Percentiles rank a stretch among this genome's conserved stretches.
Conservation (phyloP, 2,113 vertebrate species). For the Crotalus horridus region DNA sequence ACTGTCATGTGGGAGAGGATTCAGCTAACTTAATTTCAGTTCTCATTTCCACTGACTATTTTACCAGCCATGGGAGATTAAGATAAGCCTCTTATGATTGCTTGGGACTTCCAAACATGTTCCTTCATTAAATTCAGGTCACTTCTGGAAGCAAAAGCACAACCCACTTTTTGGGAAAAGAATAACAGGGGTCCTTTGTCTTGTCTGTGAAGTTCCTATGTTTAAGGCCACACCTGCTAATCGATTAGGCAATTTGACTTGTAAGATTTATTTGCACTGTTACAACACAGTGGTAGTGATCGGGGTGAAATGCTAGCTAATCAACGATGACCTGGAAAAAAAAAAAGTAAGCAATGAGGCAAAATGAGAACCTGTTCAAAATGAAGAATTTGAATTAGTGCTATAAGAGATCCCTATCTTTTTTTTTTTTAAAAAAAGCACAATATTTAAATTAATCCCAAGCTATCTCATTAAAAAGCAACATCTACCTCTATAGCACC, state of each 20-base stretch:
- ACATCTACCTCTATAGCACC: conserved; percentile 67
- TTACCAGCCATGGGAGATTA: not conserved
- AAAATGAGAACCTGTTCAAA: conserved; percentile 42
- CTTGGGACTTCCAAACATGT: not conserved
- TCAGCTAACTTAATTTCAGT: not conserved
- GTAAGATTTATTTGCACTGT: conserved; percentile 23
- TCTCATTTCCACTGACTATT: not conserved
- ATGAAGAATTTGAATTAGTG: conserved; percentile 56
- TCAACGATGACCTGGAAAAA: conserved; percentile 52
- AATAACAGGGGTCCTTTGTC: not conserved
- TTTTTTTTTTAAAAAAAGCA: not conserved
- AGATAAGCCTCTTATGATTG: not conserved
- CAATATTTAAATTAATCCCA: conserved; percentile 56
- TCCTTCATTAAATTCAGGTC: not conserved
- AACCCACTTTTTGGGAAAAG: not conserved
- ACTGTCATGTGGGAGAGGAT: not conserved
- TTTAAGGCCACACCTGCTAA: not conserved
- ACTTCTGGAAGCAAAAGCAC: not conserved
- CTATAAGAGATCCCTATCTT: conserved; percentile 57
- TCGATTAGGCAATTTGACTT: conserved; percentile 33
- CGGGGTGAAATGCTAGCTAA: conserved; percentile 41
- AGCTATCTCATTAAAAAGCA: conserved; percentile 65
- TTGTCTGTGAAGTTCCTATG: not conserved
- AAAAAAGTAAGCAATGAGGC: conserved; percentile 42
- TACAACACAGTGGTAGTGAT: conserved; percentile 39